Evolutionary conservation across 2,888 invertebrate species (phyloP).

Genomic region (Drosophila ustulata): DNA sequence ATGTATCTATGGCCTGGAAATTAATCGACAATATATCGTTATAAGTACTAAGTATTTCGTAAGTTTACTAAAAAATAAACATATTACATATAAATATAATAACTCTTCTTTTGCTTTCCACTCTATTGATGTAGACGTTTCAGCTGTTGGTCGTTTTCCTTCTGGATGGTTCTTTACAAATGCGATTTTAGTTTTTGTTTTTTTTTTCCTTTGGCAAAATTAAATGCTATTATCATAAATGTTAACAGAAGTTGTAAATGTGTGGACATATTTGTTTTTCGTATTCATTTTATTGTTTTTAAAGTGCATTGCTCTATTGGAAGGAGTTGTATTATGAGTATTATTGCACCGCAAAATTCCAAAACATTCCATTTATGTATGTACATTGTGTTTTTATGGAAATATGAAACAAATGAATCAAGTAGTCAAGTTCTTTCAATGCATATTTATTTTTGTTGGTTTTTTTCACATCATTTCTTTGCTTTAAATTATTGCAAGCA

Average conservation of each 20-base stretch:
- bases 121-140: constrained; percentile 54
- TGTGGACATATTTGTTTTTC: constrained; percentile 34
- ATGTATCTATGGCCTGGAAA: constrained; percentile 47
- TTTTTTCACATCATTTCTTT: constrained; percentile 52
- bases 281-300: constrained; percentile 8
- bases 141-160: constrained; percentile 68
- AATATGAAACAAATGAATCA: constrained; percentile 34
- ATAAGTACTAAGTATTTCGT: constrained; percentile 2
- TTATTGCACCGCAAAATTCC: constrained; percentile 32
- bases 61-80: constrained; percentile 54
- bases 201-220: constrained; percentile 55
- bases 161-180: constrained; percentile 68
- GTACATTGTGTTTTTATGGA: constrained; percentile 15
- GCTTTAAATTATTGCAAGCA: constrained; percentile 75
- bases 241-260: constrained; percentile 44
- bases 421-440: constrained; percentile 42
- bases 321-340: constrained; percentile 61
- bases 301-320: constrained; percentile 61
- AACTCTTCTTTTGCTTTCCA: neutral
- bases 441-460: constrained; percentile 50
- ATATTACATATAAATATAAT: constrained; percentile 26
- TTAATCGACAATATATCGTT: constrained; percentile 28
- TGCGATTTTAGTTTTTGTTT: constrained; percentile 28
- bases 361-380: constrained; percentile 22
- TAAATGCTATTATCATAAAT: constrained; percentile 46